Evolutionary conservation across 64 coral and sea anemone genomes (phyloP), one percentile per base, ranked within the genome.

Genomic region (Montipora cactus): DNA sequence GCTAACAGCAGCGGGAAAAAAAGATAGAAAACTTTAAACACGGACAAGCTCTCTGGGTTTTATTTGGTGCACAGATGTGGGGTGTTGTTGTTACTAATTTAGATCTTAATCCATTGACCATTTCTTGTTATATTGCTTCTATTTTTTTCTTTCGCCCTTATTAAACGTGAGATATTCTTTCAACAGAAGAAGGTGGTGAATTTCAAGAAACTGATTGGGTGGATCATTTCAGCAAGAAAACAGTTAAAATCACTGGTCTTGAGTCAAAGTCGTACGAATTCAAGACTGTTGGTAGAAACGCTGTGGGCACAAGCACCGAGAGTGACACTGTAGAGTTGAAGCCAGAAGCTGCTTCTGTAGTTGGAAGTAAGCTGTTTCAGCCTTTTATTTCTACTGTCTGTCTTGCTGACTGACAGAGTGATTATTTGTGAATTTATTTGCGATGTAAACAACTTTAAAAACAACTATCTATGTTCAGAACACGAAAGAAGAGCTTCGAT

Each of bases 211-310:
- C 91, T 3, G 37, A 23, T 7, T 93, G 91, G 91, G 57, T 87
- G 22, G 61, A 93, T 47, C 74, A 93, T 79, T 62, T 87, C 44
- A 19, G 6, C 9, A 87, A 10, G 74, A 8, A 62, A 10, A 78
- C 14, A 19, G 57, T 59, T 64, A 3, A 49, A 5, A 62, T 93
- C 22, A 47, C 62, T 0, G 15, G 49, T 78, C 81, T 93, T 74
- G 44, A 73, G 4, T n/a, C 71, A 77, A 73, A 87, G 20, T 12
- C 53, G 59, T 93, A 93, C 67, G 67, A 93, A 76, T 87, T 93
- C 59, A 76, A 85, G 46, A 93, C 81, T 87, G 52, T 93, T 44
- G 91, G 81, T 16, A 93, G 70, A 79, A 93, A 93, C 75, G n/a
- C 53, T 5, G 69, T 87, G 0, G 82, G 82, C 4, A 79, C 7